Evolutionary conservation across 2,888 invertebrate genomes (phyloP).

Genomic region (Apotomis turbidana): DNA sequence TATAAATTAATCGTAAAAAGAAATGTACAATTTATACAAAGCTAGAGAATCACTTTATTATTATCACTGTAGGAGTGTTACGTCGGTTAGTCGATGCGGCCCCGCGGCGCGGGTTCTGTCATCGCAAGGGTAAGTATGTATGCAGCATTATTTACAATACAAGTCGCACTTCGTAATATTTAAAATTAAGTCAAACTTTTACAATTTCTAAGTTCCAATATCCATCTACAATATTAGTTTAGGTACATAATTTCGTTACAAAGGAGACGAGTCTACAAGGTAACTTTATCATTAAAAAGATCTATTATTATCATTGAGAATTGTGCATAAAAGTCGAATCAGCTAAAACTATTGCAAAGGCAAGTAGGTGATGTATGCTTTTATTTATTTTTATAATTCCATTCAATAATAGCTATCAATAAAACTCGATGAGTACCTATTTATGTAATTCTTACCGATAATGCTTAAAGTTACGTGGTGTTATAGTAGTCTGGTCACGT

Average conservation of each 20-base stretch:
- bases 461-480: slow-evolving; percentile 72
- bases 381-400: slow-evolving; percentile 53
- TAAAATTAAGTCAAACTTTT: slow-evolving; percentile 45
- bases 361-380: slow-evolving; percentile 78
- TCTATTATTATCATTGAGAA: slow-evolving; percentile 51
- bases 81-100: slow-evolving; percentile 56
- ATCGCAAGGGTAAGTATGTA: slow-evolving; percentile 44
- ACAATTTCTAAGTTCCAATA: slow-evolving; percentile 46
- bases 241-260: slow-evolving; percentile 51
- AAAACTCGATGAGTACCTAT: slow-evolving; percentile 59
- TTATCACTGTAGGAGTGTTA: slow-evolving; percentile 74
- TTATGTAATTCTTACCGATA: slow-evolving; percentile 55
- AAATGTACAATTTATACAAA: slow-evolving; percentile 83
- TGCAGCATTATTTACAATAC: slow-evolving; percentile 59
- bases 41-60: slow-evolving; percentile 76
- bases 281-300: slow-evolving; percentile 63
- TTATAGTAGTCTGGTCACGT: slow-evolving; percentile 69
- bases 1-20: slow-evolving; percentile 82
- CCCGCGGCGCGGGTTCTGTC: slow-evolving; percentile 40
- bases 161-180: slow-evolving; percentile 45
- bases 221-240: slow-evolving; percentile 39
- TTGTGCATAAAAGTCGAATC: slow-evolving; percentile 74
- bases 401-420: slow-evolving; percentile 59
- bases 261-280: slow-evolving; percentile 64
- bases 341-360: slow-evolving; percentile 76